phyloP scores from a whole-genome alignment of 2,113 vertebrate species.

The sheep (Ovis aries) region ARS-UI_Ramb_v3.0 NC_056055.1:148777001-148777500 shows the following conservation, averaged over 20 bases:
- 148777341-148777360: not conserved
- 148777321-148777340: not conserved
- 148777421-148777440: constrained; percentile 20
- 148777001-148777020: not conserved
- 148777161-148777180: not conserved
- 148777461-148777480: not conserved
- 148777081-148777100: not conserved
- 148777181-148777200: not conserved
- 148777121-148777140: not conserved
- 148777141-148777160: not conserved
- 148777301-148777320: not conserved
- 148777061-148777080: not conserved
- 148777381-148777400: not conserved
- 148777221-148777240: not conserved
- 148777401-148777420: not conserved
- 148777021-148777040: not conserved
- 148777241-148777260: not conserved
- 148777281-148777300: not conserved
- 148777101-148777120: not conserved
- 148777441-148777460: constrained; percentile 5
- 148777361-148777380: not conserved
- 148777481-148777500: not conserved
- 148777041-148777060: not conserved
- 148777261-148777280: fast-evolving
- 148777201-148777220: not conserved